Evolutionary conservation across 2,888 invertebrate species (phyloP).

Genomic region (Rhagonycha fulva): DNA sequence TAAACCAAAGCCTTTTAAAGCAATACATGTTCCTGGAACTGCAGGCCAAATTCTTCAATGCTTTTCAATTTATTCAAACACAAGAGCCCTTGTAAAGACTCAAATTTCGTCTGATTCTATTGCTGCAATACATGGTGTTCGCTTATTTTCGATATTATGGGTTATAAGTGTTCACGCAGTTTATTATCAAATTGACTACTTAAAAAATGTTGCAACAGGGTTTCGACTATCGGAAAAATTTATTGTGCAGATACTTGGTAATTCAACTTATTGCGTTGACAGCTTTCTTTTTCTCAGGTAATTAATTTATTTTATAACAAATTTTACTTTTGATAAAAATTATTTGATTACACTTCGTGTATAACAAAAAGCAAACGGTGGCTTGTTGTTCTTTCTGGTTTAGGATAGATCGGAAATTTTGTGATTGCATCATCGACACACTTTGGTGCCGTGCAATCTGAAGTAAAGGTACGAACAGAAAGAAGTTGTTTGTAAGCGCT

Average conservation of each 20-base stretch:
- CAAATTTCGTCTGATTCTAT: conserved; percentile 48
- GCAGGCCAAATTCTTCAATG: conserved; percentile 49
- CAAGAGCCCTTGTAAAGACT: conserved; percentile 52
- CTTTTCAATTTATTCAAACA: conserved; percentile 59
- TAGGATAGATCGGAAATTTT: too few species aligned
- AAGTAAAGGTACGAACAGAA: too few species aligned
- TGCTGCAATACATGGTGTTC: conserved; percentile 56
- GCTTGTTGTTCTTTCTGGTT: too few species aligned
- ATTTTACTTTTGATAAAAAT: too few species aligned
- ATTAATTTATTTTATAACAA: conserved; percentile 25
- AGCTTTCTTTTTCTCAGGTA: conserved; percentile 57
- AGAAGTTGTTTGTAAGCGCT: too few species aligned
- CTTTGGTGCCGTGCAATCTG: too few species aligned
- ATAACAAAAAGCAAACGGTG: too few species aligned
- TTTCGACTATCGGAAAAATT: conserved; percentile 50
- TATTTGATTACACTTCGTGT: too few species aligned
- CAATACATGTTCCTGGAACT: conserved; percentile 13
- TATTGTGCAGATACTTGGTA: conserved; percentile 52
- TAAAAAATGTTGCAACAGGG: conserved; percentile 50
- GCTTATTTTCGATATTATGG: conserved; percentile 62
- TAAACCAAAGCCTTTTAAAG: neutral
- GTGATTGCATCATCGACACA: too few species aligned
- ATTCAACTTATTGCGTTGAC: conserved; percentile 57
- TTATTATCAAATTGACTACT: conserved; percentile 52
- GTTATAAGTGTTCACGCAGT: conserved; percentile 60